phyloP scores from a whole-genome alignment of 2,888 invertebrate genomes.

The Meteorus cinctellus region DNA sequence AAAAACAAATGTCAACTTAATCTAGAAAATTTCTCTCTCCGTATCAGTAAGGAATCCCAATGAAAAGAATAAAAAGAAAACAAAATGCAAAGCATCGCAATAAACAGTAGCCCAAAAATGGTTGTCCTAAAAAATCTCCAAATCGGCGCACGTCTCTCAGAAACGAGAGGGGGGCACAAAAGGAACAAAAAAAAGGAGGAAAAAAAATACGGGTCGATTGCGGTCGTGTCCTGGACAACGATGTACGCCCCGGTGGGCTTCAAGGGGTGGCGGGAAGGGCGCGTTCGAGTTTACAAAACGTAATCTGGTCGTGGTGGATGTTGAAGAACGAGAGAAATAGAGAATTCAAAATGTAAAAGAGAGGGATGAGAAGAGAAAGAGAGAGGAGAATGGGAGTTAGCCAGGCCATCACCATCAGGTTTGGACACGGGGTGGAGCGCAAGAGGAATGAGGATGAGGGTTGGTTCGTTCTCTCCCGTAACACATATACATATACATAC shows the following conservation, averaged over 20 bases:
- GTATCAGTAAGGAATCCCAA: not conserved
- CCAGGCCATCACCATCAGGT: slow-evolving; percentile 15
- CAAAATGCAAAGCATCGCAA: not conserved
- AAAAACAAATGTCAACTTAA: no score
- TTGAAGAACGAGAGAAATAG: slow-evolving; percentile 14
- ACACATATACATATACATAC: not conserved
- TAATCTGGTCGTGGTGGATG: slow-evolving; percentile 39
- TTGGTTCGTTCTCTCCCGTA: slow-evolving; percentile 10
- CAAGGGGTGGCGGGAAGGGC: not conserved
- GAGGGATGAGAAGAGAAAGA: not conserved
- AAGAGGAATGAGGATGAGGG: slow-evolving; percentile 24
- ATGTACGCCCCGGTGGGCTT: slow-evolving; percentile 20
- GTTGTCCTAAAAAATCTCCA: slow-evolving; percentile 32
- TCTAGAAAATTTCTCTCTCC: no score
- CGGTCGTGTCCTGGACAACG: slow-evolving; percentile 33
- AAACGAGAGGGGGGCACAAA: slow-evolving; percentile 6
- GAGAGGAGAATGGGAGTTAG: not conserved
- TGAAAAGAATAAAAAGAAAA: not conserved
- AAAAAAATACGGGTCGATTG: slow-evolving; percentile 33
- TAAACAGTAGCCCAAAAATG: not conserved
- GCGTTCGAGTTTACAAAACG: slow-evolving; percentile 42
- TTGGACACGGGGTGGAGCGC: slow-evolving; percentile 29
- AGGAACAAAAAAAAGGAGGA: slow-evolving; percentile 24
- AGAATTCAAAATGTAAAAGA: not conserved
- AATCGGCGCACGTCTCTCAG: slow-evolving; percentile 46